phyloP scores from a whole-genome alignment of 2,113 vertebrate species.

The Varanus komodoensis region DNA sequence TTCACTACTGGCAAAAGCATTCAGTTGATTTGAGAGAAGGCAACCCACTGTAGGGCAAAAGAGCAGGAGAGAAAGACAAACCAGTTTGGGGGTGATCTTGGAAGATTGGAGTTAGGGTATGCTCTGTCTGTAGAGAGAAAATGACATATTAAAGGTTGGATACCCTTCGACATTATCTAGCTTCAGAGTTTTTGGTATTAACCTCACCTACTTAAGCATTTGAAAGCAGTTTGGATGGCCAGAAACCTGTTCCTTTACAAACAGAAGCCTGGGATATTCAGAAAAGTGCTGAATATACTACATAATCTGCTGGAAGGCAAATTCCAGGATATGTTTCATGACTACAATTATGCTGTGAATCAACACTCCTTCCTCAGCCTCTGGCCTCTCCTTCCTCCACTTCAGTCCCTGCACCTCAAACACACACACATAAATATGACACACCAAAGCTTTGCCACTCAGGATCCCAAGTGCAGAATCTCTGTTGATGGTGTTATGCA shows the following conservation, averaged over 20 bases:
- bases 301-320: background rate
- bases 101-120: background rate
- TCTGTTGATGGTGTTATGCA: conserved; percentile 6
- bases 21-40: background rate
- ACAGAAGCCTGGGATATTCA: background rate
- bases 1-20: background rate
- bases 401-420: no score
- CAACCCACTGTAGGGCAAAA: background rate
- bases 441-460: background rate
- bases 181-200: background rate
- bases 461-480: conserved; percentile 1
- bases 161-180: background rate
- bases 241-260: background rate
- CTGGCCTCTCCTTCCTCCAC: background rate
- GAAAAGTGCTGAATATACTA: background rate
- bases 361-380: background rate
- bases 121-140: background rate
- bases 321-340: background rate
- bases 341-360: background rate
- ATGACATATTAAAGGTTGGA: background rate
- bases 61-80: background rate
- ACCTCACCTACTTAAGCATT: background rate
- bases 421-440: background rate
- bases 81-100: no score
- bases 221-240: background rate